These are phyloP conservation scores for Nannobrachium achirus DNA, from an alignment of 2,113 vertebrate species.

Conservation along the genomic window DNA sequence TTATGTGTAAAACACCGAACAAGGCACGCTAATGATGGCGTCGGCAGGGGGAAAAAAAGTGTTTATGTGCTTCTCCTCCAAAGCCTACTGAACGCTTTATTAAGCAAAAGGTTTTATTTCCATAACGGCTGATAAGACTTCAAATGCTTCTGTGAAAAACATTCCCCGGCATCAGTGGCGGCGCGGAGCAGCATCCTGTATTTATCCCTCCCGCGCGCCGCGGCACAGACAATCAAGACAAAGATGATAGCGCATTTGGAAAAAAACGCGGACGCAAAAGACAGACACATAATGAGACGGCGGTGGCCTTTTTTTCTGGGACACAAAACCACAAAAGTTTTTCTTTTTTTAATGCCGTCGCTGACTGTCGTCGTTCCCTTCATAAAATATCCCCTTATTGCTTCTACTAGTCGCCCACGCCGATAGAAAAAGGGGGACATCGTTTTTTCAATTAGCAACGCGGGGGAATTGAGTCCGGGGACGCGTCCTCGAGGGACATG, in stretches of 20 bases:
- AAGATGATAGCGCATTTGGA: conserved; percentile 72
- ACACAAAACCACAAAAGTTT: conserved; percentile 85
- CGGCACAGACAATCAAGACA: conserved; percentile 71
- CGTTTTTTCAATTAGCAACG: conserved; percentile 99
- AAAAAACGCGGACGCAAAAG: conserved; percentile 66
- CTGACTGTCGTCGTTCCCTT: not conserved
- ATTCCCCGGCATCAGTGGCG: conserved; percentile 55
- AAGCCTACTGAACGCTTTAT: conserved; percentile 71
- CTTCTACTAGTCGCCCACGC: no score
- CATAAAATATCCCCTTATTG: conserved; percentile 84
- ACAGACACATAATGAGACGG: conserved; percentile 76
- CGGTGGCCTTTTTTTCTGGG: conserved; percentile 79
- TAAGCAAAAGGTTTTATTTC: conserved; percentile 74
- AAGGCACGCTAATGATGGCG: conserved; percentile 76
- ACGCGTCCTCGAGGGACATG: conserved; percentile 87
- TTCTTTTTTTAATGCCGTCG: not conserved
- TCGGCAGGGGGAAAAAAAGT: conserved; percentile 66
- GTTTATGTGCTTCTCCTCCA: conserved; percentile 69
- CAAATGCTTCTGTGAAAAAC: conserved; percentile 71
- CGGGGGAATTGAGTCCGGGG: conserved; percentile 91
- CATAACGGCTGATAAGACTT: conserved; percentile 75
- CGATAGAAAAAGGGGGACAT: conserved; percentile 73
- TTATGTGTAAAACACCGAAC: conserved; percentile 77
- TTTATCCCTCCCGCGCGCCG: conserved; percentile 64
- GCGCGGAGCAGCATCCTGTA: conserved; percentile 29